Base-by-base conservation (phyloP, 92 coral and sea anemone species). In the Scolanthus callimorphus region DNA sequence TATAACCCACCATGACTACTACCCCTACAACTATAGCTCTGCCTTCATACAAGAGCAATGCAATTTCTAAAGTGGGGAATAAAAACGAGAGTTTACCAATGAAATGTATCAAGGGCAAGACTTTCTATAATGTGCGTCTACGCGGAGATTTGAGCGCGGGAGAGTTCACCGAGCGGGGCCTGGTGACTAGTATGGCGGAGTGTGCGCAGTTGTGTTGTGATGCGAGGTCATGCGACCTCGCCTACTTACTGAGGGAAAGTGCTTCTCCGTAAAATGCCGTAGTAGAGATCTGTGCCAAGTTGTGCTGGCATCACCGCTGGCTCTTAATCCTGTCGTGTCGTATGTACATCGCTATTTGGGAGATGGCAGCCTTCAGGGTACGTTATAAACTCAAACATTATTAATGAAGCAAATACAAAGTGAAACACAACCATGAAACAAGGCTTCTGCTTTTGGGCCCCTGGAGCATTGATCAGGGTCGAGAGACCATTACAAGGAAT, bases 81-180 rank as follows among this genome's bases (percentile, higher is more conserved):
- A 31, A 20, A 15, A 25, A 37, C 26, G 4, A 53, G 39, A 66
- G 23, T 21, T 11, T 11, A 12, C 43, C 63, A 2, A 34, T 68
- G 15, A 59, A 52, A 0, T 92, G 98, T 39, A 72, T 75, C 23
- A 71, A 79, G 12, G 88, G 80, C 49, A 70, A 54, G 53, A 84
- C 90, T 12, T 70, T 51, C 17, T 70, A 73, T 54, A 78, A 92
- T 37, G 90, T 88, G 9, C 79, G 81, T 48, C 67, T 92, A 26
- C 82, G 82, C 29, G 98, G 98, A 10, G 96, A 90, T 29, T 66
- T 84, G 44, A 80, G 78, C 20, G 77, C 98, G 19, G 98, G 98
- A 1, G 53, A 37, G 31, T 92, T 92, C 39, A 74, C 81, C 17
- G 71, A 85, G 27, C 85, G 85, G 30, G 96, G 98, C 1, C 41